Evolutionary conservation across 2,888 invertebrate genomes (phyloP).

Genomic region (Biston stratarius): DNA sequence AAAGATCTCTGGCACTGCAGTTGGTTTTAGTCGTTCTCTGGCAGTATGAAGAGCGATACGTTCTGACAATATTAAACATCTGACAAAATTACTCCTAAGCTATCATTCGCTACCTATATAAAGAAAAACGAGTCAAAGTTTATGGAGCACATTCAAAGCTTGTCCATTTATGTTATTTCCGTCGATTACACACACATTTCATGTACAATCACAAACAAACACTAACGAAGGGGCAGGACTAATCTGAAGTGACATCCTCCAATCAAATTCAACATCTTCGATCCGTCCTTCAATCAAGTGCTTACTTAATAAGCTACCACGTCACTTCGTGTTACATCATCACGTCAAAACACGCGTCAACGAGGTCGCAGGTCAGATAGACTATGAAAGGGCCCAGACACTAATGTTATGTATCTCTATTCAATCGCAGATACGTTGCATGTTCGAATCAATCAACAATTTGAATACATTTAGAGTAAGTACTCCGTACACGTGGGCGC

Average conservation of each 20-base stretch:
- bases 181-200: not conserved
- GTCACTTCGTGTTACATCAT: conserved; percentile 37
- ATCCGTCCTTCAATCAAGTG: conserved; percentile 33
- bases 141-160: too few species aligned
- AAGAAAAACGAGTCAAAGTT: too few species aligned
- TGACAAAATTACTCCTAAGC: too few species aligned
- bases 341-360: conserved; percentile 67
- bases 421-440: conserved; percentile 74
- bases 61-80: too few species aligned
- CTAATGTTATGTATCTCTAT: conserved; percentile 84
- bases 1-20: too few species aligned
- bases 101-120: too few species aligned
- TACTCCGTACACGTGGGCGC: conserved; percentile 22
- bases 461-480: conserved; percentile 75
- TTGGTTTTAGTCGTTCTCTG: too few species aligned
- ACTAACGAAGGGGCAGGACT: conserved; percentile 30
- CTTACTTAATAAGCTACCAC: conserved; percentile 44
- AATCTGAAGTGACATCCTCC: conserved; percentile 22
- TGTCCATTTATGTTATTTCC: too few species aligned
- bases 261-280: conserved; percentile 33
- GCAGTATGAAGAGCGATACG: too few species aligned
- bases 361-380: conserved; percentile 75
- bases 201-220: conserved; percentile 15
- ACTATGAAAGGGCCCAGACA: conserved; percentile 66
- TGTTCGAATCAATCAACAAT: conserved; percentile 85